A percentile compares a stretch with the other conserved stretches of the same genome.
Evolutionary conservation across 2,888 invertebrate genomes (phyloP).

Genomic region (Lissonota sp.): DNA sequence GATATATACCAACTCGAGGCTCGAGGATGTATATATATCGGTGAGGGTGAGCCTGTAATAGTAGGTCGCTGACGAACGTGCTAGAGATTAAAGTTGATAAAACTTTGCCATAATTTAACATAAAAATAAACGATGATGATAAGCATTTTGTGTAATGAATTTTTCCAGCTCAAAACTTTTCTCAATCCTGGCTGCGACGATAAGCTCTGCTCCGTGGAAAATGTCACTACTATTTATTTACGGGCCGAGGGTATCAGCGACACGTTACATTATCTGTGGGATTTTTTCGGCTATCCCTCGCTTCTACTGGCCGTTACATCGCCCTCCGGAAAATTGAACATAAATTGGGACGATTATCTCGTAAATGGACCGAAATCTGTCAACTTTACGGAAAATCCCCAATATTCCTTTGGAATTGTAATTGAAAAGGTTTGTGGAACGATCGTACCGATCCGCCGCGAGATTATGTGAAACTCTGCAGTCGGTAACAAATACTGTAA

Average conservation of each 20-base stretch:
- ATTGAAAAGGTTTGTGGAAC: slow-evolving; percentile 86
- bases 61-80: too few species aligned
- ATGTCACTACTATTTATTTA: slow-evolving; percentile 85
- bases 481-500: too few species aligned
- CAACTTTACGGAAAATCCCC: slow-evolving; percentile 83
- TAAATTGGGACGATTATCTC: slow-evolving; percentile 85
- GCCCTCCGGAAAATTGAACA: slow-evolving; percentile 83
- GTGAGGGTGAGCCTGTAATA: too few species aligned
- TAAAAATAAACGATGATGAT: too few species aligned
- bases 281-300: slow-evolving; percentile 87
- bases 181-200: slow-evolving; percentile 80
- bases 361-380: slow-evolving; percentile 78
- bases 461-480: too few species aligned
- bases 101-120: too few species aligned
- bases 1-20: too few species aligned
- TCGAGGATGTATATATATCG: too few species aligned
- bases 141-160: too few species aligned
- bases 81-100: too few species aligned
- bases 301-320: slow-evolving; percentile 85
- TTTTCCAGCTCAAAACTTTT: slow-evolving; percentile 75
- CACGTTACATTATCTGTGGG: slow-evolving; percentile 88
- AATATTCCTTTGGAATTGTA: slow-evolving; percentile 86
- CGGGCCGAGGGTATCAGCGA: slow-evolving; percentile 86
- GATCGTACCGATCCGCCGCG: too few species aligned
- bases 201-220: slow-evolving; percentile 75